Percentiles rank a stretch among this genome's conserved stretches.
Evolutionary conservation across 2,113 vertebrate species (phyloP).

Genomic region (Glaucidium brasilianum): DNA sequence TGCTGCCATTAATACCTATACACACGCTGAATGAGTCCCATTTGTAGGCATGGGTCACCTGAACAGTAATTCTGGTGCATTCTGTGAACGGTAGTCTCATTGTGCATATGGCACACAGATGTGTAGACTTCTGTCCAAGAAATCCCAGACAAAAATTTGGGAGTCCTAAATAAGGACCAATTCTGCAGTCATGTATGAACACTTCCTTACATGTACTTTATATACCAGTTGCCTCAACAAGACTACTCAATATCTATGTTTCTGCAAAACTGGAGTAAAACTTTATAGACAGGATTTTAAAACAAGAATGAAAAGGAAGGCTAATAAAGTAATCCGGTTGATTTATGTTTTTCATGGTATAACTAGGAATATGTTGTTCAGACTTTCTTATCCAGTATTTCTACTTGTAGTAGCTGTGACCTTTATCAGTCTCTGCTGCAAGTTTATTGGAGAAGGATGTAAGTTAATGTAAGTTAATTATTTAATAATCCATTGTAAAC

Average conservation of each 20-base stretch:
- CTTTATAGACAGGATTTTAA: background rate
- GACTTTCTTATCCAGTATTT: background rate
- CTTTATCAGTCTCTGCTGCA: background rate
- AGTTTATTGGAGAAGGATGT: background rate
- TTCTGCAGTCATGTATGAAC: background rate
- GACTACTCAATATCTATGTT: background rate
- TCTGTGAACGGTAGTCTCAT: fast-evolving
- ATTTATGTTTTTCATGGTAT: background rate
- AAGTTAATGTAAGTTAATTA: background rate
- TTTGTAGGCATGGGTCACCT: background rate
- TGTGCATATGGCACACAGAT: background rate
- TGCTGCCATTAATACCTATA: fast-evolving
- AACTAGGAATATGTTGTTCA: background rate
- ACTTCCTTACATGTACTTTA: background rate
- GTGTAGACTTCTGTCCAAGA: background rate
- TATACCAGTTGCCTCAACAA: background rate
- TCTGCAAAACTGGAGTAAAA: background rate
- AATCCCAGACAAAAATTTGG: background rate
- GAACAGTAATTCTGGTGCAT: background rate
- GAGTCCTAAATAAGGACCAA: background rate
- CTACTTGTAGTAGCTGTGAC: background rate
- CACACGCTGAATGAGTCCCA: fast-evolving
- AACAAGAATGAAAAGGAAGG: background rate
- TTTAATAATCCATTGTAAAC: background rate
- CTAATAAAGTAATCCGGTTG: background rate